Evolutionary conservation across 2,888 invertebrate genomes (phyloP).

Genomic region (Tholera decimalis): DNA sequence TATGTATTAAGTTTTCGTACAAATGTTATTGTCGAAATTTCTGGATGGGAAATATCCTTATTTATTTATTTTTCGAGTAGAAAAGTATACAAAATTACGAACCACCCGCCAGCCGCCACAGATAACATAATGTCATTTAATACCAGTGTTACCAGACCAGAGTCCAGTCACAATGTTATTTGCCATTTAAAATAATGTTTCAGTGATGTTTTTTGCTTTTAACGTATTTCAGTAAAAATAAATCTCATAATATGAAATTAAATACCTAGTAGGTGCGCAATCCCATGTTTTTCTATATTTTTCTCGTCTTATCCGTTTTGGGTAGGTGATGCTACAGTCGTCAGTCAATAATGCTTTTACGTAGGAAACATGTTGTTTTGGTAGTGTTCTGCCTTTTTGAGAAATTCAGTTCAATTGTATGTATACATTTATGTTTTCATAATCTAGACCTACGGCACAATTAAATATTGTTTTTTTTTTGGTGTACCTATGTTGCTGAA

Average conservation of each 20-base stretch:
- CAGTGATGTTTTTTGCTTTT: not conserved
- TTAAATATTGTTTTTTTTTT: not conserved
- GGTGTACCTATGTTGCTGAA: slow-evolving; percentile 11
- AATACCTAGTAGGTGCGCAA: not conserved
- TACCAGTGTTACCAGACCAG: slow-evolving; percentile 16
- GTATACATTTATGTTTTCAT: not conserved
- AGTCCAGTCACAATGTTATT: not conserved
- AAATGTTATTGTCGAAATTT: not conserved
- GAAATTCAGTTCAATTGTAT: not conserved
- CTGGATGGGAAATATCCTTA: not conserved
- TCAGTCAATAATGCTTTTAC: not conserved
- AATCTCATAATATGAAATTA: not conserved
- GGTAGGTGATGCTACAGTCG: not conserved
- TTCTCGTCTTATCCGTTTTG: not conserved
- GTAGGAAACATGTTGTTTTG: not conserved
- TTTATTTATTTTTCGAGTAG: not conserved
- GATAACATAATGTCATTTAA: slow-evolving; percentile 31
- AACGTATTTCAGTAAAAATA: too few relatives aligned
- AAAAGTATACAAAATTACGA: too few relatives aligned
- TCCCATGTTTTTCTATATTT: too few relatives aligned
- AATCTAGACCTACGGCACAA: not conserved
- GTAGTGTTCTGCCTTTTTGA: not conserved
- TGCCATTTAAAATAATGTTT: not conserved
- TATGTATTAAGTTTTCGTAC: not conserved
- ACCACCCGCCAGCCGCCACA: not conserved